A percentile compares a stretch with the other conserved stretches of the same genome.
Evolutionary conservation across 2,888 invertebrate species (phyloP).

Genomic region (Spodoptera exigua): DNA sequence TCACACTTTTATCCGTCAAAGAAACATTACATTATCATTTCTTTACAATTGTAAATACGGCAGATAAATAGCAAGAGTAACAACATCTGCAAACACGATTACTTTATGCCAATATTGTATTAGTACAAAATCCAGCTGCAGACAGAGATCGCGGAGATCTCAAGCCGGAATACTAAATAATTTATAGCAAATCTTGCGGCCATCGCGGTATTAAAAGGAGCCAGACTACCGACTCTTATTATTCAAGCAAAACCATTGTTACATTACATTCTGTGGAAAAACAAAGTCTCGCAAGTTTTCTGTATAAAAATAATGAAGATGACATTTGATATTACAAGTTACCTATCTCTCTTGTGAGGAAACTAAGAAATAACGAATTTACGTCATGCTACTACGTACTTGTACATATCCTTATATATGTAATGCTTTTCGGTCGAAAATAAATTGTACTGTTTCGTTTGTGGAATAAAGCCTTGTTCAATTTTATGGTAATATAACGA

Average conservation of each 20-base stretch:
- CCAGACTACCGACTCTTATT: slow-evolving; percentile 40
- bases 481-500: too few species aligned
- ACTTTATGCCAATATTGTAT: slow-evolving; percentile 18
- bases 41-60: too few species aligned
- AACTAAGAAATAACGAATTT: too few species aligned
- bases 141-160: slow-evolving; percentile 12
- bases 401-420: too few species aligned
- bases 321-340: not conserved
- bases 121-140: slow-evolving; percentile 23
- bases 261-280: slow-evolving; percentile 23
- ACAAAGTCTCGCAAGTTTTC: slow-evolving; percentile 22
- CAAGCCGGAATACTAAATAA: slow-evolving; percentile 48
- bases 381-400: too few species aligned
- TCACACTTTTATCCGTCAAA: too few species aligned
- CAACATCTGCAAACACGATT: slow-evolving; percentile 8
- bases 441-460: too few species aligned
- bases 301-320: slow-evolving; percentile 10
- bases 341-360: too few species aligned
- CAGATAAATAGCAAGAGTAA: not conserved
- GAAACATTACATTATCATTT: too few species aligned
- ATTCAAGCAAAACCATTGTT: slow-evolving; percentile 44
- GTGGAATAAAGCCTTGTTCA: too few species aligned
- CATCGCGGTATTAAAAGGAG: slow-evolving; percentile 32
- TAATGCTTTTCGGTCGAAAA: too few species aligned
- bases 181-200: slow-evolving; percentile 50